Conservation (phyloP, 2,113 vertebrate genomes). For the Aplodontia rufa region DNA sequence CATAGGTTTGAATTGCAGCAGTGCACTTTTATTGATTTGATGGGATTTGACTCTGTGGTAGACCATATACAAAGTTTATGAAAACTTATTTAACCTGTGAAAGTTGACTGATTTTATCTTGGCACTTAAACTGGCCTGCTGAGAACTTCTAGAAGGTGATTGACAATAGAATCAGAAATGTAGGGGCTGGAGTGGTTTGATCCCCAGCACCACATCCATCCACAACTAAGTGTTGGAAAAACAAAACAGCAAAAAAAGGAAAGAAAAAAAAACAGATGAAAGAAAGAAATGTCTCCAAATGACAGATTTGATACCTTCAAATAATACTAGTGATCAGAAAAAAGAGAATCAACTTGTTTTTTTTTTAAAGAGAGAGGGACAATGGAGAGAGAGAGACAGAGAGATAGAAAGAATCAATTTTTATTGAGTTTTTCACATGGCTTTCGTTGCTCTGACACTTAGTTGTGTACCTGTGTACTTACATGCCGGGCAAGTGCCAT, state of each 20-base stretch:
- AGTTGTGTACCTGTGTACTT: too few relatives aligned
- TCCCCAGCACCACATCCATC: too few relatives aligned
- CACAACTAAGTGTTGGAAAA: too few relatives aligned
- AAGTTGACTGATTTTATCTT: background rate
- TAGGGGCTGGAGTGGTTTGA: too few relatives aligned
- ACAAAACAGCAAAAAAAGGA: too few relatives aligned
- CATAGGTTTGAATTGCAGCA: background rate
- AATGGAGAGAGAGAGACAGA: too few relatives aligned
- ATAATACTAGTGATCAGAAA: background rate
- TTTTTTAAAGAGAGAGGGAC: too few relatives aligned
- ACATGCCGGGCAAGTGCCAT: too few relatives aligned
- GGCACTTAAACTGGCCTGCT: background rate
- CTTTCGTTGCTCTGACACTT: too few relatives aligned
- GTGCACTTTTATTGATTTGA: slow-evolving; percentile 32
- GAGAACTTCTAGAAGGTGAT: slow-evolving; percentile 8
- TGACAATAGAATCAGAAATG: slow-evolving; percentile 9
- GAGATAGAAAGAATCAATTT: too few relatives aligned
- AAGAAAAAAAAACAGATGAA: too few relatives aligned
- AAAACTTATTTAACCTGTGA: background rate
- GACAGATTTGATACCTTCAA: slow-evolving; percentile 5
- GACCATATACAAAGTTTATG: background rate
- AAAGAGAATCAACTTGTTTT: background rate
- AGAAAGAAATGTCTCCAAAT: slow-evolving; percentile 6
- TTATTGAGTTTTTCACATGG: too few relatives aligned
- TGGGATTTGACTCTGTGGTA: slow-evolving; percentile 4